A percentile compares a stretch with the other conserved stretches of the same genome.
These are phyloP conservation scores for Apodemus speciosus DNA, from an alignment of 2,113 vertebrate species.

Conservation along the genomic window DNA sequence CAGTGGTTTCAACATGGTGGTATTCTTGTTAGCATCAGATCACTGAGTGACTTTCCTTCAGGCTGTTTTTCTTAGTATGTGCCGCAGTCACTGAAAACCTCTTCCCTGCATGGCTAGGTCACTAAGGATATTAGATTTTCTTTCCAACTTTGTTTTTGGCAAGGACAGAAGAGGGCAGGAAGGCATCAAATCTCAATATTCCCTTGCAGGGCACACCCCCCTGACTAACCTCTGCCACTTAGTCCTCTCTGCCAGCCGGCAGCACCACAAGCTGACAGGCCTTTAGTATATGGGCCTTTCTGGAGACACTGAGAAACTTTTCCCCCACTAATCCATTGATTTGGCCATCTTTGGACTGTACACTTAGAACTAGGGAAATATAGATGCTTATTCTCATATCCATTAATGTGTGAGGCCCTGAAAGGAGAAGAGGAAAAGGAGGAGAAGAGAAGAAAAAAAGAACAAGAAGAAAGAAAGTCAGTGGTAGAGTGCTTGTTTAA, in stretches of 20 bases:
- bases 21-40: not conserved
- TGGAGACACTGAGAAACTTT: not conserved
- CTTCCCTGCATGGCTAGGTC: not conserved
- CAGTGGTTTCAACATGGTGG: not conserved
- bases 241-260: not conserved
- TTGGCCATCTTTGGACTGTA: not conserved
- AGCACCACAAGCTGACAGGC: not conserved
- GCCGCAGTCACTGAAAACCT: not conserved
- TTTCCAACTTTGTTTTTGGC: constrained; percentile 35
- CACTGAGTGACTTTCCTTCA: constrained; percentile 37
- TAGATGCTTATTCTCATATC: not conserved
- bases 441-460: not conserved
- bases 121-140: constrained; percentile 34
- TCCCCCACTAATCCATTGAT: not conserved
- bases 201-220: not conserved
- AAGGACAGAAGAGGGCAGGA: not conserved
- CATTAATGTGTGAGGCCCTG: not conserved
- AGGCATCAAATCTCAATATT: not conserved
- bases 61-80: not conserved
- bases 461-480: not conserved
- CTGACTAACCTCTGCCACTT: not conserved
- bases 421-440: not conserved
- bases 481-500: not conserved
- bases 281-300: too few species aligned
- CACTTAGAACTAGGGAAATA: not conserved